These are phyloP conservation scores for Euphonia xanthogaster DNA, from an alignment of 2,797 vertebrate species.

Conservation along the genomic window DNA sequence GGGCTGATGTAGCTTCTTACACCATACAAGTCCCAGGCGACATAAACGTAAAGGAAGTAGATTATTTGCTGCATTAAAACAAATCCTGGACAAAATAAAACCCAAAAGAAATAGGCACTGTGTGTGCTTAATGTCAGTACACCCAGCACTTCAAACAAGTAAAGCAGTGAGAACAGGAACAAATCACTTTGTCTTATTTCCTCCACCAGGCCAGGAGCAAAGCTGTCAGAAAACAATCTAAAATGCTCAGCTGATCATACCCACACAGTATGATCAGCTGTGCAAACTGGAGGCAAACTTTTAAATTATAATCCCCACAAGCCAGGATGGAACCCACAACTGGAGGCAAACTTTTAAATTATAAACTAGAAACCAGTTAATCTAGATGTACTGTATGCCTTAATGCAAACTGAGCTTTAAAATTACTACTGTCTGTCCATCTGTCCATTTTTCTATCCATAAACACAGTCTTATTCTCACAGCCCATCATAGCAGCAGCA, in stretches of 20 bases:
- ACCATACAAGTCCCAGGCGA: background rate
- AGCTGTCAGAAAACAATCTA: background rate
- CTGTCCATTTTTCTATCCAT: background rate
- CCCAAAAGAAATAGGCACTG: background rate
- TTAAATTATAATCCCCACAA: no score
- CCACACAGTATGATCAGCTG: no score
- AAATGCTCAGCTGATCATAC: background rate
- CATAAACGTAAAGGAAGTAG: background rate
- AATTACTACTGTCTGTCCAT: background rate
- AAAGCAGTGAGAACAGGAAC: background rate
- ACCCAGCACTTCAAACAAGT: background rate
- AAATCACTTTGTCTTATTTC: background rate
- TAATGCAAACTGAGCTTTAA: background rate
- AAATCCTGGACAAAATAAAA: background rate
- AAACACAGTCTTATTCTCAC: background rate
- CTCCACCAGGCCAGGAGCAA: background rate
- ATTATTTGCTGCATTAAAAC: background rate
- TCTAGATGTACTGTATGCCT: background rate
- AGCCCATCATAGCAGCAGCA: background rate
- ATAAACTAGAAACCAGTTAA: background rate
- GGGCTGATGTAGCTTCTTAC: background rate
- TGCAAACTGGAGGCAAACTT: background rate
- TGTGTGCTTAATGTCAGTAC: background rate
- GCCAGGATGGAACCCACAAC: no score
- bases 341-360: background rate